Evolutionary conservation across 64 coral and sea anemone genomes (phyloP).

Genomic region (Acropora tenuis): DNA sequence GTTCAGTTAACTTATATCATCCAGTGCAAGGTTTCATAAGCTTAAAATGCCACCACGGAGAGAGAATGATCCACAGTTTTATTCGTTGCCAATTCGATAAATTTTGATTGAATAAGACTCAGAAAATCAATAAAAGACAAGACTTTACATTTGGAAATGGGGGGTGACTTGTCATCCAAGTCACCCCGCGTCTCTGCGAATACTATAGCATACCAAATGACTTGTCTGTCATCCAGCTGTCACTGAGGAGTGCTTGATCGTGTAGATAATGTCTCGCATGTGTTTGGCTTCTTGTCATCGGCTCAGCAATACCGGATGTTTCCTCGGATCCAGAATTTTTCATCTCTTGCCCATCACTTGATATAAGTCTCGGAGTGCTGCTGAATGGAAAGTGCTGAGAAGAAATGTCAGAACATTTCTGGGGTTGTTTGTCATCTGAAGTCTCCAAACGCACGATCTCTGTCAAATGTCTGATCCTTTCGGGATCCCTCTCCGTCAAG

Average conservation of each 20-base stretch:
- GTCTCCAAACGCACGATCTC: background rate
- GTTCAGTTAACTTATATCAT: too few species aligned
- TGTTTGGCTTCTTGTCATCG: too few species aligned
- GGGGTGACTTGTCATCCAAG: too few species aligned
- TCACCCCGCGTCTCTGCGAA: too few species aligned
- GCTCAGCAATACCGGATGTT: background rate
- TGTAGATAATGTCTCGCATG: background rate
- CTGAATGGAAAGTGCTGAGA: background rate
- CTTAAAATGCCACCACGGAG: too few species aligned
- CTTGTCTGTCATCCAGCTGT: constrained; percentile 64
- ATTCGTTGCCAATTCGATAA: too few species aligned
- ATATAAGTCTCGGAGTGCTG: background rate
- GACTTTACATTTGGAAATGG: too few species aligned
- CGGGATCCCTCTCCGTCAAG: background rate
- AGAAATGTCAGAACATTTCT: too few species aligned
- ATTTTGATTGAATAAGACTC: too few species aligned
- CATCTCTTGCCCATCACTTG: background rate
- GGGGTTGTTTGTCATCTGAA: background rate
- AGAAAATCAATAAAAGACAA: too few species aligned
- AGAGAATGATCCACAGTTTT: too few species aligned
- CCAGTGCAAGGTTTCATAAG: too few species aligned
- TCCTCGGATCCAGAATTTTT: background rate
- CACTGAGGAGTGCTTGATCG: constrained; percentile 44
- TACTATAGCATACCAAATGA: constrained; percentile 44
- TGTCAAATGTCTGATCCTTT: background rate